Evolutionary conservation across 2,113 vertebrate species (phyloP).

Genomic region (Crotophaga sulcirostris): DNA sequence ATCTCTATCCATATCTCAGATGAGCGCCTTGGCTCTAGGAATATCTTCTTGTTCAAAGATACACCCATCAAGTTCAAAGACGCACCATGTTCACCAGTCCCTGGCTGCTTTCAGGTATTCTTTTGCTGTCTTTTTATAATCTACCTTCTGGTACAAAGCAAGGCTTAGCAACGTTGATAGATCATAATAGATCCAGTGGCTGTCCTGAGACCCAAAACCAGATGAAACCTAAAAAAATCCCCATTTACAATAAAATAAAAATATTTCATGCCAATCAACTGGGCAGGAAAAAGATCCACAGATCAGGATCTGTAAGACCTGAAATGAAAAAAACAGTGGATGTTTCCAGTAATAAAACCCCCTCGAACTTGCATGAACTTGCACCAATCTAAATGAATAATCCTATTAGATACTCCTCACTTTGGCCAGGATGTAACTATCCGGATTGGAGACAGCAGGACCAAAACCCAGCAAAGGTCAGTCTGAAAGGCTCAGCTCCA

Average conservation of each 20-base stretch:
- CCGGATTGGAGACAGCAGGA: neutral
- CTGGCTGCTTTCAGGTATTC: neutral
- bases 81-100: accelerated
- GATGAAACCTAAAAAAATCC: neutral
- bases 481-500: neutral
- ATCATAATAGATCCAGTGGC: neutral
- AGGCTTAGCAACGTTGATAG: neutral
- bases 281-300: neutral
- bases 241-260: neutral
- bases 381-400: conserved; percentile 15
- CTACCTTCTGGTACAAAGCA: neutral
- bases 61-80: neutral
- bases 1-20: neutral
- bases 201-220: neutral
- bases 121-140: neutral
- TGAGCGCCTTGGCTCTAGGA: neutral
- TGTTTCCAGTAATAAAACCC: neutral
- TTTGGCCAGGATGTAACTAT: neutral
- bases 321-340: neutral
- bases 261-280: neutral
- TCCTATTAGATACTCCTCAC: neutral
- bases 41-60: neutral
- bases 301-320: neutral
- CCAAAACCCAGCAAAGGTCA: neutral
- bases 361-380: neutral